Conservation (phyloP, 2,797 vertebrate genomes). For the Eulemur albifrons region DNA sequence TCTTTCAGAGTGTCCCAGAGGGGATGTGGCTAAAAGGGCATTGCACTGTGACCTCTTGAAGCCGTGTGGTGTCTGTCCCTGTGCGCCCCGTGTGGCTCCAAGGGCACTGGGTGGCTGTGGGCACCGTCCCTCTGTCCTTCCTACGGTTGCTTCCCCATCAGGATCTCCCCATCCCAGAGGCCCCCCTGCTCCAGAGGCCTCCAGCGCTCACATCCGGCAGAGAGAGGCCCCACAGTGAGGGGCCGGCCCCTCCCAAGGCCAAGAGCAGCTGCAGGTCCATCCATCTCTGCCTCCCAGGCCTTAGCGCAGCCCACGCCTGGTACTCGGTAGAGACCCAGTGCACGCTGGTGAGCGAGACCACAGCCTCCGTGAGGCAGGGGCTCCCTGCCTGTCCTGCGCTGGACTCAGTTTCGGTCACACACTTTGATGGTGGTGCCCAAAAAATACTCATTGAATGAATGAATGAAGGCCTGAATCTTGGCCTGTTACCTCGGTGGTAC, state of each 20-base stretch:
- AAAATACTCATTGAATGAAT: not conserved
- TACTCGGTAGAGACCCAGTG: not conserved
- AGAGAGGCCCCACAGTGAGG: not conserved
- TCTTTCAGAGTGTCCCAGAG: not conserved
- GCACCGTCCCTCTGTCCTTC: not conserved
- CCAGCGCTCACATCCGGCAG: not conserved
- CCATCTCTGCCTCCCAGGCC: not conserved
- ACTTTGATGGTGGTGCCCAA: not conserved
- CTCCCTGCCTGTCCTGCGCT: not conserved
- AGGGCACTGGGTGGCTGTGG: not conserved
- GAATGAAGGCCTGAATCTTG: not conserved
- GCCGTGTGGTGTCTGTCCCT: not conserved
- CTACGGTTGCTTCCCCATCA: not conserved
- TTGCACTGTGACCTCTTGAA: not conserved
- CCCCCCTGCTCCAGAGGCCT: not conserved
- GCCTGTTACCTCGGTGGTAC: not conserved
- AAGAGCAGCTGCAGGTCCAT: not conserved
- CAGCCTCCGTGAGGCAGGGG: rapidly evolving
- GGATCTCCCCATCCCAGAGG: not conserved
- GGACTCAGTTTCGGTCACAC: not conserved
- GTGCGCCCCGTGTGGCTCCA: not conserved
- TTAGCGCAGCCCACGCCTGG: not conserved
- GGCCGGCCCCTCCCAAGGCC: not conserved
- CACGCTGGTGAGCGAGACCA: not conserved
- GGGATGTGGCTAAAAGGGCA: not conserved